Evolutionary conservation across 2,888 invertebrate species (phyloP).

Genomic region (Lamproptera curius): DNA sequence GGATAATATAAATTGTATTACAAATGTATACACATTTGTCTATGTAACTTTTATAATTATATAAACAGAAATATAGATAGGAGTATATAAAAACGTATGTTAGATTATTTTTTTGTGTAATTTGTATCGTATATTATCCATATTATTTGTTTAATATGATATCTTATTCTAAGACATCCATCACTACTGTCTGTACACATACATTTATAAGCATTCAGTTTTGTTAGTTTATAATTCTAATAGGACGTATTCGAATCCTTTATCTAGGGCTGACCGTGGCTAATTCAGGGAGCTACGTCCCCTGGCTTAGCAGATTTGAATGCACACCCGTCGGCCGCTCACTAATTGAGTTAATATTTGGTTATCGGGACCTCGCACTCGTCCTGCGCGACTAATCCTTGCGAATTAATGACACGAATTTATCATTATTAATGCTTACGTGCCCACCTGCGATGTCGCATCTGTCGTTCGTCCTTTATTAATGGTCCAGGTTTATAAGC

Average conservation of each 20-base stretch:
- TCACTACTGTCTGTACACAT: no score
- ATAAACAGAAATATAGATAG: no score
- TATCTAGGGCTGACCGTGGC: conserved; percentile 32
- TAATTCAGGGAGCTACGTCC: conserved; percentile 34
- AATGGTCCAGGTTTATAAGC: not conserved
- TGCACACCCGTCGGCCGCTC: conserved; percentile 53
- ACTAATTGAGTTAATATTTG: conserved; percentile 79
- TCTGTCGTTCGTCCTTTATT: not conserved
- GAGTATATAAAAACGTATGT: no score
- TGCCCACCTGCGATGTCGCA: conserved; percentile 41
- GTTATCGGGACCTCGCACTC: conserved; percentile 74
- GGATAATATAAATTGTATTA: no score
- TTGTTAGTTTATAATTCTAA: no score
- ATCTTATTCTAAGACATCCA: no score
- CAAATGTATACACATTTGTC: no score
- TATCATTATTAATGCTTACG: conserved; percentile 74
- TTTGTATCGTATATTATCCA: no score
- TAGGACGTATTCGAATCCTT: conserved; percentile 2
- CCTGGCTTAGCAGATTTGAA: conserved; percentile 67
- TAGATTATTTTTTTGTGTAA: no score
- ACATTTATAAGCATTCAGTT: no score
- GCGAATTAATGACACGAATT: conserved; percentile 74
- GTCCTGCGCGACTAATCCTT: conserved; percentile 63
- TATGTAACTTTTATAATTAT: no score
- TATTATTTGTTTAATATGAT: no score